Percentiles rank a stretch among this genome's conserved stretches.
Conservation (phyloP, 2,113 vertebrate species). For the Siniperca knerii region DNA sequence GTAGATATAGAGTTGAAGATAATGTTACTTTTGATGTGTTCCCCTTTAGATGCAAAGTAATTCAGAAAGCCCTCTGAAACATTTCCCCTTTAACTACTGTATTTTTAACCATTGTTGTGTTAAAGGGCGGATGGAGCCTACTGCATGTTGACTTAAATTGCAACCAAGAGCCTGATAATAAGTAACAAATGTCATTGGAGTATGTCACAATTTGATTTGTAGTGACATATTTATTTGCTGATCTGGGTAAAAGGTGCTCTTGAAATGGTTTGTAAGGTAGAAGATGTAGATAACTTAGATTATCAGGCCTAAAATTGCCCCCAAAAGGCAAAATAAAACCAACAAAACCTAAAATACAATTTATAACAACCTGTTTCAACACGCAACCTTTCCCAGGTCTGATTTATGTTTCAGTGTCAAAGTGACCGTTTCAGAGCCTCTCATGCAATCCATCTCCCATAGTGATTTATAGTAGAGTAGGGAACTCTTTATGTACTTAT, state of each 20-base stretch:
- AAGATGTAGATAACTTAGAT: constrained; percentile 19
- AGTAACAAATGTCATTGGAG: constrained; percentile 47
- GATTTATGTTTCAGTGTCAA: constrained; percentile 62
- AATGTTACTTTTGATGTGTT: constrained; percentile 60
- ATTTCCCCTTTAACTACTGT: constrained; percentile 35
- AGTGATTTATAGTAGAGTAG: constrained; percentile 68
- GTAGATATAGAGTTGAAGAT: constrained; percentile 50
- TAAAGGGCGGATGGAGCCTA: constrained; percentile 22
- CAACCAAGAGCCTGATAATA: constrained; percentile 50
- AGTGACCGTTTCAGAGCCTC: constrained; percentile 54
- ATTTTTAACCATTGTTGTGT: constrained; percentile 58
- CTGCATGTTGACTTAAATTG: constrained; percentile 66
- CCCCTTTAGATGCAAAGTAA: constrained; percentile 61
- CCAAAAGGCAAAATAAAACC: constrained; percentile 29
- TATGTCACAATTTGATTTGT: constrained; percentile 41
- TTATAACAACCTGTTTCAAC: constrained; percentile 41
- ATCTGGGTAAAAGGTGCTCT: constrained; percentile 43
- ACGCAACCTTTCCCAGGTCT: constrained; percentile 45
- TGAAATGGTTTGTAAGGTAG: constrained; percentile 40
- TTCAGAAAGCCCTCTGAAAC: constrained; percentile 34
- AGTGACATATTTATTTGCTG: constrained; percentile 41
- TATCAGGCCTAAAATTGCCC: constrained; percentile 10
- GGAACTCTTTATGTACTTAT: constrained; percentile 59
- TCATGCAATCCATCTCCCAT: constrained; percentile 57
- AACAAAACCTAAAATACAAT: constrained; percentile 28